These are phyloP conservation scores for Neocrepidodera transversa DNA, from an alignment of 2,888 invertebrate genomes.

Conservation along the genomic window DNA sequence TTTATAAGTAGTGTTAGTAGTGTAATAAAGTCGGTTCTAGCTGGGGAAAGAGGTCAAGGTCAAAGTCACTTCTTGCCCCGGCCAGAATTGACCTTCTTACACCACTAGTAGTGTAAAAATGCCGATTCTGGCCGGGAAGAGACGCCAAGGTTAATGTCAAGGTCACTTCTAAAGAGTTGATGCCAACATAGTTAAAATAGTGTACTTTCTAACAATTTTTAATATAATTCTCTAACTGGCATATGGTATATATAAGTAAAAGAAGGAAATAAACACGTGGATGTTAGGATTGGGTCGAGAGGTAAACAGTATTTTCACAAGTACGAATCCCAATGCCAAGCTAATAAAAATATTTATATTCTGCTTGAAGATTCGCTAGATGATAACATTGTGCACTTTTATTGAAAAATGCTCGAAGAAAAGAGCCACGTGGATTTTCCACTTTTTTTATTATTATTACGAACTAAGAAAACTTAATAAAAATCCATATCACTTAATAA, in stretches of 20 bases:
- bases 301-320: slow-evolving; percentile 10
- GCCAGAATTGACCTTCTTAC: too few species aligned
- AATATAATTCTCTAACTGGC: slow-evolving; percentile 1
- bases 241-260: neutral
- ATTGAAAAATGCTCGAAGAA: neutral
- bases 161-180: too few species aligned
- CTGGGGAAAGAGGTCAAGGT: too few species aligned
- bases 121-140: too few species aligned
- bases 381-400: slow-evolving; percentile 6
- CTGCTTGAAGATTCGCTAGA: neutral
- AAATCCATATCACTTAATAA: neutral
- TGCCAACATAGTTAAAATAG: too few species aligned
- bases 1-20: too few species aligned
- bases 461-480: neutral
- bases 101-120: too few species aligned
- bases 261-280: slow-evolving; percentile 1
- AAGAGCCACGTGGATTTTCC: slow-evolving; percentile 1
- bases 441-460: neutral
- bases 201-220: too few species aligned
- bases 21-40: too few species aligned
- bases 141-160: too few species aligned
- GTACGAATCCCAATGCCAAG: slow-evolving; percentile 5
- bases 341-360: slow-evolving; percentile 15
- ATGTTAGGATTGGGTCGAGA: neutral
- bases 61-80: too few species aligned